Base-by-base conservation (phyloP, 2,888 invertebrate species). In the Oeneis ivallda region DNA sequence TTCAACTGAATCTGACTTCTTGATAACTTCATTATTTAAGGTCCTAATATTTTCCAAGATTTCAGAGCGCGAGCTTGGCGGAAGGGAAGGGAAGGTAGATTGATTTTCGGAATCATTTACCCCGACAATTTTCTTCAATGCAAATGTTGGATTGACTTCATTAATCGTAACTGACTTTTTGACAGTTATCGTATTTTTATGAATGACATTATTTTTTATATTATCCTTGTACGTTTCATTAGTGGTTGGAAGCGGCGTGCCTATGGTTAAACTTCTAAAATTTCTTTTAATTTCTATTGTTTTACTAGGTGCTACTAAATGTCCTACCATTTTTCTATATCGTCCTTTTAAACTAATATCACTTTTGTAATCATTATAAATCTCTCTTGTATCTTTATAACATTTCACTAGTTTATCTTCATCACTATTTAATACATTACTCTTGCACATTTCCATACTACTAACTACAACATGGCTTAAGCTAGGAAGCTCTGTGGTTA, bases 241-340 rank as follows among this genome's bases (percentile, higher is more conserved):
- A 32, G 34, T 54, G 41, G 11, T 9, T 34, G 41, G 17, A 8
- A 19, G 15, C 17, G 64, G 54, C 9, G 54, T 66, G 59, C 79
- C 83, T 73, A 88, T 81, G 19, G 84, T 81, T 83, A 85, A 84
- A 64, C 73, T 80, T 75, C 83, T 81, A 69, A 87, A 72, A 71
- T 86, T 87, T 72, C 66, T 85, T 52, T 86, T 86, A 72, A 85
- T 88, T 57, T 76, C 67, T 63, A 74, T 72, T 61, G 72, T 68
- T 56, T 72, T n/a, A 60, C 70, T 76, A 58, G 85, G 83, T 50
- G 71, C 69, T 59, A 78, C 68, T 71, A 86, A 74, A 45, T 72
- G 68, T 32, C 83, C 81, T 70, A 85, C 74, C 68, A 65, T 75
- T 67, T 79, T 71, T 65, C 76, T 78, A 73, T 80, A 80, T 26